These are phyloP conservation scores for Carapus acus DNA, from an alignment of 2,797 vertebrate genomes.

Conservation along the genomic window DNA sequence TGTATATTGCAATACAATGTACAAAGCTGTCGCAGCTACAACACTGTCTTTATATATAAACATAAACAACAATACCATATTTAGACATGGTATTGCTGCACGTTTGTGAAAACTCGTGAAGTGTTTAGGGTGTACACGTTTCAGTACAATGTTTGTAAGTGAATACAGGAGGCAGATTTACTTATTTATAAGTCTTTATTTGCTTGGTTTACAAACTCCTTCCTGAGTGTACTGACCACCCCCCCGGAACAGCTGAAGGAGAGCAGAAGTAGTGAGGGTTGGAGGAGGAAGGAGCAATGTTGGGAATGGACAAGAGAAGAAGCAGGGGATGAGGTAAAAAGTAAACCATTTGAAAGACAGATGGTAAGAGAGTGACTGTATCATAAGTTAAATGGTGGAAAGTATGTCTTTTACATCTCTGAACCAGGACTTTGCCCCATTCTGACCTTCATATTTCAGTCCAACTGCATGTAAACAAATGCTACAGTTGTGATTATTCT, in stretches of 20 bases:
- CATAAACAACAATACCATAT: too few relatives aligned
- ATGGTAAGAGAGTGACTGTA: conserved; percentile 14
- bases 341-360: neutral
- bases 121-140: too few relatives aligned
- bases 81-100: too few relatives aligned
- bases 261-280: conserved; percentile 30
- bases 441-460: neutral
- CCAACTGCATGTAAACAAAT: neutral
- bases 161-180: conserved; percentile 1
- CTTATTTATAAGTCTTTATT: conserved; percentile 61
- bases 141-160: too few relatives aligned
- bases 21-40: too few relatives aligned
- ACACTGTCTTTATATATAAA: too few relatives aligned
- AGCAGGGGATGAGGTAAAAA: neutral
- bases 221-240: conserved; percentile 59
- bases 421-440: neutral
- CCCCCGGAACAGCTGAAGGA: conserved; percentile 43
- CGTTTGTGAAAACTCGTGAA: too few relatives aligned
- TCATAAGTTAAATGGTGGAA: conserved; percentile 42
- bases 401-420: conserved; percentile 1
- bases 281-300: neutral
- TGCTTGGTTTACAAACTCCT: conserved; percentile 64
- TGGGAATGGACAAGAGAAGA: neutral
- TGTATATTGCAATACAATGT: too few relatives aligned
- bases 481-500: neutral